These are phyloP conservation scores for Chaetura pelagica DNA, from an alignment of 2,113 vertebrate genomes.

Conservation along the genomic window DNA sequence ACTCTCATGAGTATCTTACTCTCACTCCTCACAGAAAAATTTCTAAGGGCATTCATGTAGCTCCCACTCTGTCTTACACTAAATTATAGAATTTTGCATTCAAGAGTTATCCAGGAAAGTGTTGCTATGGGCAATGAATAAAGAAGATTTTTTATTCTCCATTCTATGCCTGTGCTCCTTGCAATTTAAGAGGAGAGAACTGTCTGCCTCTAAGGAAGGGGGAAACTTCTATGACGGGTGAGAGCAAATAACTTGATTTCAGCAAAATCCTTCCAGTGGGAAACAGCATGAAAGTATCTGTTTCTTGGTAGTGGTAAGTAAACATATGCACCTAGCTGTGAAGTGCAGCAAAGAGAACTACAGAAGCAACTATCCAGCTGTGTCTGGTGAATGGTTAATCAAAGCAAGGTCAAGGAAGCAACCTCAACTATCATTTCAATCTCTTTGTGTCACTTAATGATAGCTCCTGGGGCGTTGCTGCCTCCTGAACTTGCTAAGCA, in stretches of 20 bases:
- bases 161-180: neutral
- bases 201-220: neutral
- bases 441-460: neutral
- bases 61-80: rapidly evolving
- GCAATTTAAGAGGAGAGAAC: neutral
- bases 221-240: neutral
- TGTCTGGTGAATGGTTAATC: neutral
- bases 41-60: neutral
- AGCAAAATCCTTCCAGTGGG: neutral
- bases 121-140: neutral
- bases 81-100: neutral
- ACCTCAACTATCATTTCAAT: neutral
- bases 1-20: neutral
- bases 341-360: neutral
- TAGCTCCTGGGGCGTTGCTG: neutral
- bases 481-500: neutral
- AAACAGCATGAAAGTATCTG: neutral
- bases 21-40: neutral
- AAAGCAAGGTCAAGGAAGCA: neutral
- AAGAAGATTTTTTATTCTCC: neutral
- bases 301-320: neutral
- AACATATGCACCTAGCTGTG: neutral
- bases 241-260: neutral
- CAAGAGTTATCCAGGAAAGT: neutral
- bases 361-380: neutral